Evolutionary conservation across 2,888 invertebrate species (phyloP), one percentile per base, ranked within the genome.

Genomic region (Eupithecia insigniata): DNA sequence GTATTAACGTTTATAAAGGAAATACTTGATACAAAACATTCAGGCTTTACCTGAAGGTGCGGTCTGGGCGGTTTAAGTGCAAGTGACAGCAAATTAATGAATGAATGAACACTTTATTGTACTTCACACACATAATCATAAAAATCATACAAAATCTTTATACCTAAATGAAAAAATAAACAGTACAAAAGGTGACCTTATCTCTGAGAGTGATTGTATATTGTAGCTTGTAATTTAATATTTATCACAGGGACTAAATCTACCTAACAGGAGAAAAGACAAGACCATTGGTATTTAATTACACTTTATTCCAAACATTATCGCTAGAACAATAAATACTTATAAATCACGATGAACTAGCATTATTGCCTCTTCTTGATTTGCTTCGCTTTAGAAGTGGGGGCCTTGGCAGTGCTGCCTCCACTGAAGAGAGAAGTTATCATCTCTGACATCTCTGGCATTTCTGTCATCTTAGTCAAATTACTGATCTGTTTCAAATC

Each of bases 371-470:
- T 89, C 80, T 94, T 94, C 81, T 94, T 95, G 1, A 90, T 79
- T 89, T 92, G 93, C 80, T 94, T 94, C 10, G 92, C 83, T 83
- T 94, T 94, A 18, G 95, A 73, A 75, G 83, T 83, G 10, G 90
- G 73, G 85, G 86, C 80, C 87, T 95, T 95, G 68, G 94, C 84
- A 69, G 95, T 88, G 67, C 95, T 91, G 73, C 96, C 96, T 46
- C 98, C 97, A 69, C 97, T 96, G 80, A 99, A 96, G 81, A 97
- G 96, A 46, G 97, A 96, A 0, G 99, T 98, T 76, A 99, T 95
- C 95, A 99, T 96, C 91, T 99, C 99, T 0, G 99, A 98, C 95
- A 99, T 96, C 92, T 99, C 99, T 3, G 98, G 98, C 96, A 99
- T 96, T 79, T 98, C 98, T 78, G 96, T 96, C 92, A 97, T 97